Evolutionary conservation across 2,113 vertebrate species (phyloP), one percentile per base, ranked within the genome.

Genomic region (Onychorhynchus coronatus): DNA sequence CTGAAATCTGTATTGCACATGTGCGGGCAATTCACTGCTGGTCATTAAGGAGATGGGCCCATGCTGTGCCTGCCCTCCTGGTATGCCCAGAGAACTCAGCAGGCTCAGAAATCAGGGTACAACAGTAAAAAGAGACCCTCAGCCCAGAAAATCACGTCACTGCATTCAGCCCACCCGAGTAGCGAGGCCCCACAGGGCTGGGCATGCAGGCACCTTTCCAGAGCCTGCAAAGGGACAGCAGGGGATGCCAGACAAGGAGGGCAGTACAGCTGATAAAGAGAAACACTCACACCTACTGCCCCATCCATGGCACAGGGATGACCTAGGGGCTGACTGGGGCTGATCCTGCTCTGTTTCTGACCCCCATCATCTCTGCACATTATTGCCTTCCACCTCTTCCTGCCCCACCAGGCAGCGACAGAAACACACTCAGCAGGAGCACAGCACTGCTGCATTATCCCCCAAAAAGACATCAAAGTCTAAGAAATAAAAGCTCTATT

Each of bases 391-490:
- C 44, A 50, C 35, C 66, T 82, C 33, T 47, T 79, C 55, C 83
- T 70, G 76, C 72, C 79, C 31, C 50, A 49, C 11, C 28, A 37
- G 30, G 35, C 65, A 81, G 50, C 1, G 20, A 67, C 49, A 79
- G 62, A 81, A 86, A 61, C 49, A 31, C 58, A 17, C 19, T 3
- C 9, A 6, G 44, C 1, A 1, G 33, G 28, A 44, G 30, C 42
- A 63, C 0, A 0, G 23, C 53, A 27, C 37, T 21, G 28, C 35
- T 55, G 28, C 0, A 0, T 33, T 46, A 74, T 22, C 17, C 49
- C 39, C 49, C 30, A 68, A 42, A 81, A 17, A 78, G 37, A 39
- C 35, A 33, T 33, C 44, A 63, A 65, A 79, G 25, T 42, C 89
- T 33, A 25, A 53, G 77, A 42, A 74, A 82, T 13, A 56, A 47